A percentile compares a stretch with the other conserved stretches of the same genome.
These are phyloP conservation scores for Cydia splendana DNA, from an alignment of 1,140 invertebrate genomes.

Conservation along the genomic window DNA sequence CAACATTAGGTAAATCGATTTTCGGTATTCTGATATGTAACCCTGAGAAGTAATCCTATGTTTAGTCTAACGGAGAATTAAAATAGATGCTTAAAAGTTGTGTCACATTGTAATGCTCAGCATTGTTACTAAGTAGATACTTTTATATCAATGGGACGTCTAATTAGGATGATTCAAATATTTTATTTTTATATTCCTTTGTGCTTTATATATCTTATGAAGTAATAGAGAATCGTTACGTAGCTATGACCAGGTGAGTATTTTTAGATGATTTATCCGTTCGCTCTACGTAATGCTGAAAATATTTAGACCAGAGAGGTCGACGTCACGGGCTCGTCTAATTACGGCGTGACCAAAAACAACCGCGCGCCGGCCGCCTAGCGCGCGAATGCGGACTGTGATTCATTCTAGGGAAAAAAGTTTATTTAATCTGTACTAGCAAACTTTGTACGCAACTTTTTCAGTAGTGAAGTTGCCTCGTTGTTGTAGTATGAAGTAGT, in stretches of 20 bases:
- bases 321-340: slow-evolving; percentile 72
- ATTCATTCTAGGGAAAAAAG: slow-evolving; percentile 70
- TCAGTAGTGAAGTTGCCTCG: neutral
- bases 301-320: slow-evolving; percentile 58
- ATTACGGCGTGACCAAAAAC: slow-evolving; percentile 75
- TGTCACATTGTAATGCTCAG: neutral
- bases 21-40: too few relatives aligned
- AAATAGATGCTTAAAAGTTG: neutral
- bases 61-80: neutral
- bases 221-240: slow-evolving; percentile 49
- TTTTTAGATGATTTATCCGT: slow-evolving; percentile 72
- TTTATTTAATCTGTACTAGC: slow-evolving; percentile 33
- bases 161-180: neutral
- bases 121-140: neutral
- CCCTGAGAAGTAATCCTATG: neutral
- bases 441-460: neutral
- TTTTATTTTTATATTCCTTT: neutral
- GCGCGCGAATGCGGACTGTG: slow-evolving; percentile 66
- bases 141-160: neutral
- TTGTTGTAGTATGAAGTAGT: slow-evolving; percentile 39
- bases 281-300: slow-evolving; percentile 59
- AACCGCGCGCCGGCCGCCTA: slow-evolving; percentile 50
- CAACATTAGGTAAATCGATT: too few relatives aligned
- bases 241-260: slow-evolving; percentile 61
- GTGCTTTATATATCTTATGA: slow-evolving; percentile 38